phyloP scores from a whole-genome alignment of 37 sponge, comb jelly and placozoan genomes.

The Ephydatia muelleri region DNA sequence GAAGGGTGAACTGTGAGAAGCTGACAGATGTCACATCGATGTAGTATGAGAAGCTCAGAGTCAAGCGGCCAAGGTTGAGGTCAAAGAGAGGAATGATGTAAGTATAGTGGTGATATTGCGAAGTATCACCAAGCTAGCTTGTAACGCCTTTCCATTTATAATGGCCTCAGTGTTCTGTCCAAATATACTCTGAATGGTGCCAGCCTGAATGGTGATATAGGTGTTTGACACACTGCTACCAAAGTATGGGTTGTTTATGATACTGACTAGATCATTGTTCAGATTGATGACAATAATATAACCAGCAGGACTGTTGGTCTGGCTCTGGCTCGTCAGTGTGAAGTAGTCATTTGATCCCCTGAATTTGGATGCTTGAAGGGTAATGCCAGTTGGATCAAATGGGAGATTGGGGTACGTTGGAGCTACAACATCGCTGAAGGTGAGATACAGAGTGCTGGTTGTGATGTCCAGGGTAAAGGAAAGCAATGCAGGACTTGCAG shows the following conservation, averaged over 20 bases:
- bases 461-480: constrained; percentile 70
- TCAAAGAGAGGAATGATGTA: constrained; percentile 54
- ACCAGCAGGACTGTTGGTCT: constrained; percentile 31
- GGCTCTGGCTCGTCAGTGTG: constrained; percentile 79
- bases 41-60: constrained; percentile 74
- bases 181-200: constrained; percentile 71
- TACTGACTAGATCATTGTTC: constrained; percentile 58
- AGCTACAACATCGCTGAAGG: constrained; percentile 84
- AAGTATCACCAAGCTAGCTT: constrained; percentile 56
- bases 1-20: constrained; percentile 57
- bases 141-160: constrained; percentile 82
- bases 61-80: constrained; percentile 61
- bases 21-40: constrained; percentile 47
- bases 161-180: constrained; percentile 75
- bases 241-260: constrained; percentile 61
- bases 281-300: constrained; percentile 57
- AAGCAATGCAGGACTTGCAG: constrained; percentile 44
- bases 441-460: constrained; percentile 52
- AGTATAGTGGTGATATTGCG: constrained; percentile 61
- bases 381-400: constrained; percentile 83
- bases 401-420: constrained; percentile 16
- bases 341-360: constrained; percentile 47
- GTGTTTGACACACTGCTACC: constrained; percentile 54
- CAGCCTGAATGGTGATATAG: constrained; percentile 72
- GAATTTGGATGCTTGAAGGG: constrained; percentile 58